Evolutionary conservation across 2,888 invertebrate genomes (phyloP), one percentile per base, ranked within the genome.

Genomic region (Apotomis turbidana): DNA sequence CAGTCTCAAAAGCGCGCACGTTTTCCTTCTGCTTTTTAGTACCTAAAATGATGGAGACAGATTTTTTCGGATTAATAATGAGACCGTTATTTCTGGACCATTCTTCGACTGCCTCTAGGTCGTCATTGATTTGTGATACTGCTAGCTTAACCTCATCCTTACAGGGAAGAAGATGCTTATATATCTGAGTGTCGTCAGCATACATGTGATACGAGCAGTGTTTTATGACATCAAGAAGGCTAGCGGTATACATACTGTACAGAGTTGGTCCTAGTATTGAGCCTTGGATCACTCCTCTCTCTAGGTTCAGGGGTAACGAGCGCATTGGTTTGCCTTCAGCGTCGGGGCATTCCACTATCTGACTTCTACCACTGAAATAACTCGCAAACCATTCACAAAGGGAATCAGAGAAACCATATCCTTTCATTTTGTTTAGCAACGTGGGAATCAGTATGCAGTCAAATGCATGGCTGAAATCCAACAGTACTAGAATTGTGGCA

Each of bases 11-110:
- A 27, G 27, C 27, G 27, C 27, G 27, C 27, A 27, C 27, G 27
- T 27, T 27, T 27, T 27, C 27, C 27, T 27, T 68, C 44, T 68
- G 54, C 4, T 61, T 51, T 12, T 44, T 10, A 1, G 61, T 68
- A 9, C 54, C 61, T 15, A 52, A 10, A 13, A 54, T 15, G 9
- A 68, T 38, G 49, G 41, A 68, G 5, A 5, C 13, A 9, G 52
- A 60, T 44, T 68, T 68, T 10, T 59, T 52, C 4, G 54, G 5
- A 60, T 66, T 66, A 4, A 66, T 5, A 38, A n/a, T n/a, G n/a
- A 68, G 52, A 9, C 52, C 51, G 10, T 68, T n/a, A 60, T 52
- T 58, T n/a, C n/a, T n/a, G n/a, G 68, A 59, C 44, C 68, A 60
- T 6, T 38, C 12, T 9, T 1, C 5, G 6, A 68, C 46, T 3